Evolutionary conservation across 2,888 invertebrate species (phyloP).

Genomic region (Lycophotia porphyrea): DNA sequence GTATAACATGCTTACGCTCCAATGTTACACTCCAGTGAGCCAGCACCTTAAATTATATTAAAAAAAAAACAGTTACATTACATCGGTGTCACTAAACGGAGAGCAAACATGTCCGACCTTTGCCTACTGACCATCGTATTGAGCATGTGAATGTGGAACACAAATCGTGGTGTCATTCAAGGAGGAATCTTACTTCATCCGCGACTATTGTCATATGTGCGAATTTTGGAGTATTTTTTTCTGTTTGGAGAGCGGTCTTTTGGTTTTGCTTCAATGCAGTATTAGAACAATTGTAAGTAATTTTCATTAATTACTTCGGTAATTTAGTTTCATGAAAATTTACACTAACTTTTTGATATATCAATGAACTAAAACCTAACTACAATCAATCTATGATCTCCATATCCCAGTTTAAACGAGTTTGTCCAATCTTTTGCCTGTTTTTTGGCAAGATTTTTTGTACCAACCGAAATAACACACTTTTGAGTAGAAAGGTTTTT

Average conservation of each 20-base stretch:
- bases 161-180: slow-evolving; percentile 48
- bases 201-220: slow-evolving; percentile 12
- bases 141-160: slow-evolving; percentile 37
- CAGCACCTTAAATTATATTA: slow-evolving; percentile 23
- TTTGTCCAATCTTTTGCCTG: no score
- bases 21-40: slow-evolving; percentile 23
- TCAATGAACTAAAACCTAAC: neutral
- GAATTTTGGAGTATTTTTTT: slow-evolving; percentile 21
- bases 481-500: no score
- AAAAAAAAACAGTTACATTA: slow-evolving; percentile 42
- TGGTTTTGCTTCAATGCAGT: neutral
- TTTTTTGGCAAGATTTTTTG: no score
- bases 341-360: neutral
- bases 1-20: no score
- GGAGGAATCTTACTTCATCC: slow-evolving; percentile 34
- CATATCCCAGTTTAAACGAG: no score
- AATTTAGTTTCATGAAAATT: neutral
- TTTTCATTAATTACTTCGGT: neutral
- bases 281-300: neutral
- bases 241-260: neutral
- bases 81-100: slow-evolving; percentile 45
- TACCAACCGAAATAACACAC: no score
- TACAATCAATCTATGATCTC: no score
- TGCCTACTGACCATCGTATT: slow-evolving; percentile 53
- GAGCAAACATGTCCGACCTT: slow-evolving; percentile 63